phyloP scores from a whole-genome alignment of 2,888 invertebrate genomes.

The Aspidiotus destructor region DNA sequence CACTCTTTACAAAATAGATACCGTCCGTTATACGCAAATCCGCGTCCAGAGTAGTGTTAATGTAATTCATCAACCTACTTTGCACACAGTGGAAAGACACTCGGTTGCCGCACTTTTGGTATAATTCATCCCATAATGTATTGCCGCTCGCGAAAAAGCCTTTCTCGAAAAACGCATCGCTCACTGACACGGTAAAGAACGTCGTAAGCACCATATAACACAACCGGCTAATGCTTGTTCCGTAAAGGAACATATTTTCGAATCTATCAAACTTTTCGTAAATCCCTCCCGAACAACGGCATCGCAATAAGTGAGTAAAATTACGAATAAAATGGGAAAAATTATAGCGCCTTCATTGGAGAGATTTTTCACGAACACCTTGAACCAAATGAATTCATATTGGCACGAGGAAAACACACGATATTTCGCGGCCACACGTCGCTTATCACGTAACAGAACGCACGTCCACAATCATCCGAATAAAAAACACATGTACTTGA shows the following conservation, averaged over 20 bases:
- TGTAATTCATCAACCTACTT: constrained; percentile 62
- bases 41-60: constrained; percentile 55
- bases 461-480: constrained; percentile 27
- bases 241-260: constrained; percentile 15
- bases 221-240: constrained; percentile 8
- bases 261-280: neutral
- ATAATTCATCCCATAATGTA: constrained; percentile 59
- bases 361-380: constrained; percentile 4
- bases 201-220: constrained; percentile 10
- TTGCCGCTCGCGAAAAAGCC: constrained; percentile 33
- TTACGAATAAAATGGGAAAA: neutral
- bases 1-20: constrained; percentile 51
- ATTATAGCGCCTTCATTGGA: neutral
- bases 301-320: neutral
- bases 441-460: constrained; percentile 26
- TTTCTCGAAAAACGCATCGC: constrained; percentile 16
- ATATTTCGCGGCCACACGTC: neutral
- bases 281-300: neutral
- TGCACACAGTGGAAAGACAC: constrained; percentile 66
- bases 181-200: neutral
- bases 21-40: constrained; percentile 56
- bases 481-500: constrained; percentile 15
- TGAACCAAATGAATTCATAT: neutral
- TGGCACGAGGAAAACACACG: constrained; percentile 1
- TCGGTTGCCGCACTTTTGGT: constrained; percentile 57